Percentiles rank a stretch among this genome's conserved stretches.
phyloP scores from a whole-genome alignment of 2,888 invertebrate species.

The Eristalis tenax region DNA sequence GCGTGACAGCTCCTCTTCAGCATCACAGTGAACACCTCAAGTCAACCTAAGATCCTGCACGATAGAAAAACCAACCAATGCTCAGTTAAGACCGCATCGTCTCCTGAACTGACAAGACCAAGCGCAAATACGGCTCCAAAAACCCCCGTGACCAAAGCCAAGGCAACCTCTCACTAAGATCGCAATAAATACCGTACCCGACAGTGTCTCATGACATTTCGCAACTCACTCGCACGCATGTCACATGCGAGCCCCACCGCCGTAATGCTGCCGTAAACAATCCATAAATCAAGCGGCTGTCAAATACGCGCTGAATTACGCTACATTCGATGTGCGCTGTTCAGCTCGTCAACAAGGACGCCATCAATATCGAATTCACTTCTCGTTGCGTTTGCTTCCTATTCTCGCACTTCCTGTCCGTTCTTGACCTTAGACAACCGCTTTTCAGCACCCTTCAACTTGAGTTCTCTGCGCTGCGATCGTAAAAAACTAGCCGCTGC shows the following conservation, averaged over 20 bases:
- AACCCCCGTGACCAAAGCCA: background rate
- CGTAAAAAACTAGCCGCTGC: background rate
- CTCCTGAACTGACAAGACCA: too few species aligned
- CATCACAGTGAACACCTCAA: too few species aligned
- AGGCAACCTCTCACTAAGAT: background rate
- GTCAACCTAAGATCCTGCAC: too few species aligned
- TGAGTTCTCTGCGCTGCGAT: background rate
- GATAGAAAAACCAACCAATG: too few species aligned
- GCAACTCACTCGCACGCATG: background rate
- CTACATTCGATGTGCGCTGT: background rate
- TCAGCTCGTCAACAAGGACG: background rate
- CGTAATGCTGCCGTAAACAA: background rate
- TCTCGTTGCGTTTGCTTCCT: background rate
- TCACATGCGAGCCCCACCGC: background rate
- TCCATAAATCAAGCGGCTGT: background rate
- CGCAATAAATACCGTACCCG: background rate
- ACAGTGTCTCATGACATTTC: background rate
- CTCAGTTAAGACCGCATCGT: too few species aligned
- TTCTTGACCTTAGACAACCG: conserved; percentile 41
- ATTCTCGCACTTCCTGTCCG: conserved; percentile 12
- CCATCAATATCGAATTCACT: conserved; percentile 8
- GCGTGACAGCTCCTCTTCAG: too few species aligned
- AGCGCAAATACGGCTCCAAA: too few species aligned
- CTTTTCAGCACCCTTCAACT: background rate
- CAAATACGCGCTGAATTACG: background rate